A percentile compares a stretch with the other conserved stretches of the same genome.
These are phyloP conservation scores for Dascyllus trimaculatus DNA, from an alignment of 2,113 vertebrate species.

Conservation along the genomic window DNA sequence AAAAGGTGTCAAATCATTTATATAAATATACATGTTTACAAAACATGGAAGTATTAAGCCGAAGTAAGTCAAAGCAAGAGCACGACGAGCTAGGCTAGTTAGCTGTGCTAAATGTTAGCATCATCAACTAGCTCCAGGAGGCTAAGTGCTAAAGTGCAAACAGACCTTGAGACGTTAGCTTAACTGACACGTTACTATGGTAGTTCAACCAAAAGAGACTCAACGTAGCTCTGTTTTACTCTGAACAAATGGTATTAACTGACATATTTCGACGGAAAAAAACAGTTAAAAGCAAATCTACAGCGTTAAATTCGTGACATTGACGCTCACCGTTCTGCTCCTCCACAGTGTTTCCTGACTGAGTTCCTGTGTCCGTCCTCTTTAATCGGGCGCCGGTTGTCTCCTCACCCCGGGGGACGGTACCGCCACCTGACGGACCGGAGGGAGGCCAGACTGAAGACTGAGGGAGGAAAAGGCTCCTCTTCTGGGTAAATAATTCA, in stretches of 20 bases:
- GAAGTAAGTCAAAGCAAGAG: too few species aligned
- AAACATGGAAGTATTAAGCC: too few species aligned
- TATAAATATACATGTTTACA: too few species aligned
- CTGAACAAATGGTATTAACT: fast-evolving
- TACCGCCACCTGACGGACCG: conserved; percentile 45
- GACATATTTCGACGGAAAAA: fast-evolving
- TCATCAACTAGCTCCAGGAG: conserved; percentile 4
- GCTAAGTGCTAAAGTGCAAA: conserved; percentile 43
- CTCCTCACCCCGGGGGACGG: fast-evolving
- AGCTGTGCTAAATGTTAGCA: conserved; percentile 27
- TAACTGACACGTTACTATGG: too few species aligned
- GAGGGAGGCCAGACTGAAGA: neutral
- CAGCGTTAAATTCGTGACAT: conserved; percentile 41
- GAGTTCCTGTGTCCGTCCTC: conserved; percentile 16
- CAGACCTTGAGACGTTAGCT: conserved; percentile 21
- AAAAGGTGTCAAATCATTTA: neutral
- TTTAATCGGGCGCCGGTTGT: too few species aligned
- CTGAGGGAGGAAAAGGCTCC: neutral
- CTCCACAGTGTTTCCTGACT: neutral
- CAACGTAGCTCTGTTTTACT: neutral
- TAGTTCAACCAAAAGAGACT: neutral
- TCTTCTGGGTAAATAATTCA: neutral
- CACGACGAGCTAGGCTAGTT: neutral
- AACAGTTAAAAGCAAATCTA: fast-evolving
- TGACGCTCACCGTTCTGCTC: conserved; percentile 58